phyloP scores from a whole-genome alignment of 2,888 invertebrate species.

The Conus canariensis region DNA sequence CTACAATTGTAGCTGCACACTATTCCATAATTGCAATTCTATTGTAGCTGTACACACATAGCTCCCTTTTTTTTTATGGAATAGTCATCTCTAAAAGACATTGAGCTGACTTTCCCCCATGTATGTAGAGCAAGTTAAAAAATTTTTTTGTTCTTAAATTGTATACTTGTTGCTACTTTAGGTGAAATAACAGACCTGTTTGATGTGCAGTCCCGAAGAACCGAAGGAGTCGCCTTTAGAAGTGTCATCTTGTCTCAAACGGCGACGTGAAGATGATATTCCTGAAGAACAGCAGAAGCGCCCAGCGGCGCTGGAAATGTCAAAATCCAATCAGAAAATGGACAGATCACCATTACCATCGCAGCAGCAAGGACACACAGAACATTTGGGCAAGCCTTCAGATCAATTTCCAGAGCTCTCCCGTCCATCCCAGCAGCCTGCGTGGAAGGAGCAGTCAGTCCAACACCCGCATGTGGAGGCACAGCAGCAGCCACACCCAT shows the following conservation, averaged over 20 bases:
- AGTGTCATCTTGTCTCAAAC: constrained; percentile 28
- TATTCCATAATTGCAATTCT: too few relatives aligned
- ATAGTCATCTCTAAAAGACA: too few relatives aligned
- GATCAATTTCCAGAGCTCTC: background rate
- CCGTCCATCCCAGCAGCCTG: background rate
- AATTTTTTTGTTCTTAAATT: too few relatives aligned
- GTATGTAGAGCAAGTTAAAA: too few relatives aligned
- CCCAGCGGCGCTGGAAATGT: background rate
- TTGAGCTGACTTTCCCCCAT: too few relatives aligned
- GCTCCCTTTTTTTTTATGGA: too few relatives aligned
- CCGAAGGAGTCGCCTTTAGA: background rate
- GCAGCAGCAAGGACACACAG: background rate
- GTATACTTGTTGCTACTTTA: background rate
- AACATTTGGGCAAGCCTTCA: background rate
- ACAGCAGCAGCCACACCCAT: constrained; percentile 35
- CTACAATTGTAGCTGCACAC: too few relatives aligned
- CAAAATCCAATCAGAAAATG: background rate
- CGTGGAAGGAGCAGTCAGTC: background rate
- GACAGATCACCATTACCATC: background rate
- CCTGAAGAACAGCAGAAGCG: constrained; percentile 16
- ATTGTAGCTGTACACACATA: too few relatives aligned
- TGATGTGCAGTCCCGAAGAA: constrained; percentile 28
- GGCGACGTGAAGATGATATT: constrained; percentile 26
- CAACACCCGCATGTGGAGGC: background rate
- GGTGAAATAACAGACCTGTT: background rate